These are phyloP conservation scores for Mormyrus proboscirostris DNA, from an alignment of 2,797 vertebrate species.

Conservation along the genomic window DNA sequence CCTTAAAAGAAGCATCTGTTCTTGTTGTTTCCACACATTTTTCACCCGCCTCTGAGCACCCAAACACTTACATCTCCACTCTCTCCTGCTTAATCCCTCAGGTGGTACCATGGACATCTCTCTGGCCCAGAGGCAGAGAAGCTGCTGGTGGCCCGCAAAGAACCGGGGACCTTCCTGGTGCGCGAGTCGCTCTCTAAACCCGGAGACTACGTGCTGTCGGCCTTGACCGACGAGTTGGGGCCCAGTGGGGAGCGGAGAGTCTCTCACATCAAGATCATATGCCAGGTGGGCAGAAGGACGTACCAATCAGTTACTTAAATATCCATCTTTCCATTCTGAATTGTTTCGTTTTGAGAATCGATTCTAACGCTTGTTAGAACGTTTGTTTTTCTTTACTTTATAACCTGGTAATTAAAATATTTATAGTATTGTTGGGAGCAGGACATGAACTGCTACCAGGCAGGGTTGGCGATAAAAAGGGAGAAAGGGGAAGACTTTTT, in stretches of 20 bases:
- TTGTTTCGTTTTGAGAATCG: not conserved
- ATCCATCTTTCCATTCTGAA: not conserved
- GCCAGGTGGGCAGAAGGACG: slow-evolving; percentile 67
- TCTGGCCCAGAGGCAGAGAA: slow-evolving; percentile 82
- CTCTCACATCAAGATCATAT: slow-evolving; percentile 91
- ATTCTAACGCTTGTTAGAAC: not conserved
- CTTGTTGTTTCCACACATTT: not conserved
- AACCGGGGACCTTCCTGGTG: slow-evolving; percentile 85
- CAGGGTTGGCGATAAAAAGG: not conserved
- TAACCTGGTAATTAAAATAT: not conserved
- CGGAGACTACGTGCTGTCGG: slow-evolving; percentile 87
- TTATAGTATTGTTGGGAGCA: not conserved
- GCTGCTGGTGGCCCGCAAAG: slow-evolving; percentile 69
- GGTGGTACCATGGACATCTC: slow-evolving; percentile 95
- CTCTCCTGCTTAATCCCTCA: slow-evolving; percentile 37
- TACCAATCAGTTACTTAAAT: not conserved
- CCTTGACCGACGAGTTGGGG: slow-evolving; percentile 69
- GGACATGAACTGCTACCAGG: not conserved
- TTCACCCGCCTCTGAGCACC: not conserved
- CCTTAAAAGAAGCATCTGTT: too few species aligned
- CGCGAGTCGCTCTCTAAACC: slow-evolving; percentile 93
- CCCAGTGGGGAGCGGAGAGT: slow-evolving; percentile 55
- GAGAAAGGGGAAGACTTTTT: not conserved
- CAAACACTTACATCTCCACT: not conserved
- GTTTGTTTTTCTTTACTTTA: not conserved